phyloP scores from a whole-genome alignment of 1,140 invertebrate genomes.

The Acromyrmex echinatior region DNA sequence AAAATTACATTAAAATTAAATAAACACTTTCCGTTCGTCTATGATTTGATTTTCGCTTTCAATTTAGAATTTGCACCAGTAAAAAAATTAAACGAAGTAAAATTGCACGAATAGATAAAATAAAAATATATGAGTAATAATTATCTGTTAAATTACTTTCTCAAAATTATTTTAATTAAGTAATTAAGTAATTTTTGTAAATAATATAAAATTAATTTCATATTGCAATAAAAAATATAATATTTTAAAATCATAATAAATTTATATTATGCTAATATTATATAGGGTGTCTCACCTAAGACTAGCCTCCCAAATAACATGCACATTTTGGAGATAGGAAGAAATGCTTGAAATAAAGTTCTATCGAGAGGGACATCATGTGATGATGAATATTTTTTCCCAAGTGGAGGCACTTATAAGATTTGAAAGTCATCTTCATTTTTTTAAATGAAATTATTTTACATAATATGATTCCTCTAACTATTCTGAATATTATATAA shows the following conservation, averaged over 20 bases:
- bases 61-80: neutral
- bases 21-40: neutral
- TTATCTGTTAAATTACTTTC: neutral
- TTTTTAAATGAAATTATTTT: too few species aligned
- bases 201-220: conserved; percentile 10
- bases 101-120: neutral
- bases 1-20: neutral
- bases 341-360: too few species aligned
- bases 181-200: neutral
- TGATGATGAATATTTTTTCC: too few species aligned
- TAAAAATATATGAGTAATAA: neutral
- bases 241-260: neutral
- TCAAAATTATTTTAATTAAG: neutral
- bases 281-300: too few species aligned
- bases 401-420: too few species aligned
- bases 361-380: too few species aligned
- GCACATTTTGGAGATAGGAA: too few species aligned
- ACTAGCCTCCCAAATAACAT: too few species aligned
- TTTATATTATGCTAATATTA: neutral
- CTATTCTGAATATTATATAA: too few species aligned
- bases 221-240: neutral
- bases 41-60: neutral
- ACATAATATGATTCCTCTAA: too few species aligned
- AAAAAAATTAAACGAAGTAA: neutral
- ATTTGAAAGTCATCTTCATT: too few species aligned